phyloP scores from a whole-genome alignment of 2,888 invertebrate genomes.

The Achlya flavicornis region DNA sequence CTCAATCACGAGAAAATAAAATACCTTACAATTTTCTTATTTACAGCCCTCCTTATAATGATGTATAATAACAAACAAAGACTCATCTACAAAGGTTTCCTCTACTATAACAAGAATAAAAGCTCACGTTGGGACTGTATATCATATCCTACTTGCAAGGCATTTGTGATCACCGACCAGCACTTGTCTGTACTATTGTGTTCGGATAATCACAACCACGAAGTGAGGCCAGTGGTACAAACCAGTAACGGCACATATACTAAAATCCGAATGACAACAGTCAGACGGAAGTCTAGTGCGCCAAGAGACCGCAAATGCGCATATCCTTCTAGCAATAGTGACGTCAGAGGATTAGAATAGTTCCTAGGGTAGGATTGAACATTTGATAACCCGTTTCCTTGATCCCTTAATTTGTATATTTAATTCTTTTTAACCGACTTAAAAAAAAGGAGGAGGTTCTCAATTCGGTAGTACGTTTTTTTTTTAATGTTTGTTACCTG shows the following conservation, averaged over 20 bases:
- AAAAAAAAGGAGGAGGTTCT: too few species aligned
- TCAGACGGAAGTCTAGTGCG: neutral
- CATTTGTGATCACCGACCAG: slow-evolving; percentile 16
- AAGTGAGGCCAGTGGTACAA: neutral
- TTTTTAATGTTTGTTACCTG: too few species aligned
- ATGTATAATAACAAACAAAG: slow-evolving; percentile 27
- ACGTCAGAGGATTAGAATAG: neutral
- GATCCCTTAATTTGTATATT: too few species aligned
- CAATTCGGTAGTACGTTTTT: too few species aligned
- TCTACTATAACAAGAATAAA: slow-evolving; percentile 23
- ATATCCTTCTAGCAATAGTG: neutral
- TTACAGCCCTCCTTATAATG: slow-evolving; percentile 22
- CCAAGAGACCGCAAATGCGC: neutral
- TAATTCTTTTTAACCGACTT: too few species aligned
- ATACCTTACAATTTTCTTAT: neutral
- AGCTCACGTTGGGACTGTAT: slow-evolving; percentile 31
- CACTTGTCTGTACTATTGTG: neutral
- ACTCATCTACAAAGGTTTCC: slow-evolving; percentile 26
- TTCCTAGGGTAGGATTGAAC: too few species aligned
- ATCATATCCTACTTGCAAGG: slow-evolving; percentile 27
- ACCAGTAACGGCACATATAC: neutral
- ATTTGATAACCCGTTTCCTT: too few species aligned
- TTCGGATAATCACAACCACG: neutral
- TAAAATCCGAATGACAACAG: neutral
- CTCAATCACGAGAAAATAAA: neutral